Evolutionary conservation across 2,888 invertebrate genomes (phyloP), one percentile per base, ranked within the genome.

Genomic region (Rhopalosiphum nymphaeae): DNA sequence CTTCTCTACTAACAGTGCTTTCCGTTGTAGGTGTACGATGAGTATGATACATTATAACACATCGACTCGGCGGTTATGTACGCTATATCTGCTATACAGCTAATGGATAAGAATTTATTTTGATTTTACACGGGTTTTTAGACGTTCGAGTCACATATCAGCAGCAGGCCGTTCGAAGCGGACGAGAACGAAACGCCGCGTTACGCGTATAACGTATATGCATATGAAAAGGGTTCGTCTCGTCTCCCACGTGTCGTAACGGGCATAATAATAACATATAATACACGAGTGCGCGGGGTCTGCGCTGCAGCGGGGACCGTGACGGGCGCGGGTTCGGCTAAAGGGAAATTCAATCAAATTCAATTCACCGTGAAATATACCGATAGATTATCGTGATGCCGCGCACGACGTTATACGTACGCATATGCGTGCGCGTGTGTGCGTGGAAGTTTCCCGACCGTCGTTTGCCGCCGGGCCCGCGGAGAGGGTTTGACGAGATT

Each of bases 331-430:
- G 56, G 53, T 53, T 53, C n/a, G n/a, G 53, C 61, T 21, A 44
- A 89, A 90, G 86, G 86, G 94, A 44, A 90, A 94, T 95, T 95
- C 95, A 95, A 95, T 95, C 95, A 95, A 94, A 95, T 92, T 92
- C 95, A 95, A 95, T 95, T 95, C 94, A 95, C 94, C 95, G 94
- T 95, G 95, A 95, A 95, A 94, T 95, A 94, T 92, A 53, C 46
- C 49, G 78, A 44, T n/a, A 78, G 92, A 92, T 92, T 92, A 92
- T 78, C 78, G 36, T 78, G 36, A 36, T 78, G 78, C 36, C 78
- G 21, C 36, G 78, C 25, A 78, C 78, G 21, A 78, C 2, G 78
- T 9, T 26, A 57, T 57, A 49, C 13, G 13, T 49, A 49, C 44
- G n/a, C n/a, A n/a, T n/a, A n/a, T 7, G 9, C 44, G 44, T 91